Evolutionary conservation across 2,797 vertebrate genomes (phyloP), one percentile per base, ranked within the genome.

Genomic region (Anguilla pacifica): DNA sequence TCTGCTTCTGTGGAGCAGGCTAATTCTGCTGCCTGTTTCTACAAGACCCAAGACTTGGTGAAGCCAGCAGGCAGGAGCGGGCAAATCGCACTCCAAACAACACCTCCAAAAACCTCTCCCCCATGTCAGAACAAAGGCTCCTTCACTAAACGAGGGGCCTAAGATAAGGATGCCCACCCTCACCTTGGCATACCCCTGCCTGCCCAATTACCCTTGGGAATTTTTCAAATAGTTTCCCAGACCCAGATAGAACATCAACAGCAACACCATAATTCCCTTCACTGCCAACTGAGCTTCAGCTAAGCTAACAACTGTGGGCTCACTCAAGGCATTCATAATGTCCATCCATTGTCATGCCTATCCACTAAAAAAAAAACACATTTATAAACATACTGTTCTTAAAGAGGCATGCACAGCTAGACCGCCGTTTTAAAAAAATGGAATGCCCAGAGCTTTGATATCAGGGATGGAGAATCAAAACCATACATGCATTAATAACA

Each of bases 41-140:
- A 85, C 87, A 85, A 13, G 83, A 46, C 70, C 49, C 72, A 79
- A 49, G 19, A 7, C 19, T 64, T 35, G 7, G 35, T 15, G 31
- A 28, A 70, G 2, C n/a, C 11, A 84, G 13, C n/a, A 84, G 83
- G 53, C 15, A 19, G 83, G 83, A 31, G 28, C 17, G 51, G 6
- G 25, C 6, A 57, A 39, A 53, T 85, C 31, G 17, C 39, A 72
- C 70, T 84, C 72, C 35, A 77, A 64, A 70, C 49, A 28, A 88
- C 67, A 85, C 61, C 87, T 84, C 51, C 64, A 85, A 46, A 17
- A 31, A 84, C 64, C 64, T 59, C 43, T 67, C 77, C 55, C 67
- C 86, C 49, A 59, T 28, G 39, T 46, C 79, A 87, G 86, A 83
- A 77, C 74, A 77, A 77, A 77, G 74, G 74, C 77, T 49, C 25